phyloP scores from a whole-genome alignment of 1,140 invertebrate genomes.

The Penaeus indicus region DNA sequence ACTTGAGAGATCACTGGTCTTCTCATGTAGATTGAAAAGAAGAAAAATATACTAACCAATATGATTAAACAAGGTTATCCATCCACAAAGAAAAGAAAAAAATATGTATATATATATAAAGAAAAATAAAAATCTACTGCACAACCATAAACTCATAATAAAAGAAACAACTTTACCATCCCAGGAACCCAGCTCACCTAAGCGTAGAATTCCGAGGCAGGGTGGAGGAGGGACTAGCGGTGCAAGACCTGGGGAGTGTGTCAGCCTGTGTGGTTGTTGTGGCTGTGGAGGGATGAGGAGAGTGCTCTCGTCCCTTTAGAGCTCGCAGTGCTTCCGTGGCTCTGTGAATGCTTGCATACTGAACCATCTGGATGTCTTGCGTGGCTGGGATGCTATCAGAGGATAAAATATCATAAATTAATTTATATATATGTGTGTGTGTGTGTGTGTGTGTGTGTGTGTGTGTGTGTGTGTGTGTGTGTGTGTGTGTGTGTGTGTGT shows the following conservation, averaged over 20 bases:
- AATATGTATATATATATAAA: too few species aligned
- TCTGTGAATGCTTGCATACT: slow-evolving; percentile 69
- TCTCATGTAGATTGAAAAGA: too few species aligned
- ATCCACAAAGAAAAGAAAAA: too few species aligned
- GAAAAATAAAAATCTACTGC: neutral
- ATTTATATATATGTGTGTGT: too few species aligned
- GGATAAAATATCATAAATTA: too few species aligned
- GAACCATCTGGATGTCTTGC: slow-evolving; percentile 69
- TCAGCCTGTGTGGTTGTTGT: slow-evolving; percentile 60
- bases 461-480: too few species aligned
- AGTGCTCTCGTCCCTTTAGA: slow-evolving; percentile 66
- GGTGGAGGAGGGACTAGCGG: slow-evolving; percentile 66
- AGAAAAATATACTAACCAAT: too few species aligned
- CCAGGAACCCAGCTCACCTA: slow-evolving; percentile 41
- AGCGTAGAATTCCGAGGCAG: slow-evolving; percentile 63
- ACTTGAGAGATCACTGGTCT: too few species aligned
- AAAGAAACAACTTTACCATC: neutral
- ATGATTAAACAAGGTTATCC: too few species aligned
- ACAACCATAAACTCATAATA: neutral
- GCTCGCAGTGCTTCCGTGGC: slow-evolving; percentile 68
- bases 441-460: too few species aligned
- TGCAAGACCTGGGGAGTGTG: slow-evolving; percentile 64
- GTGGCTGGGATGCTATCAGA: slow-evolving; percentile 70
- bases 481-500: too few species aligned
- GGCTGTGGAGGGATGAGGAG: slow-evolving; percentile 60